Conservation (phyloP, 2,113 vertebrate genomes). For the Centropus unirufus region DNA sequence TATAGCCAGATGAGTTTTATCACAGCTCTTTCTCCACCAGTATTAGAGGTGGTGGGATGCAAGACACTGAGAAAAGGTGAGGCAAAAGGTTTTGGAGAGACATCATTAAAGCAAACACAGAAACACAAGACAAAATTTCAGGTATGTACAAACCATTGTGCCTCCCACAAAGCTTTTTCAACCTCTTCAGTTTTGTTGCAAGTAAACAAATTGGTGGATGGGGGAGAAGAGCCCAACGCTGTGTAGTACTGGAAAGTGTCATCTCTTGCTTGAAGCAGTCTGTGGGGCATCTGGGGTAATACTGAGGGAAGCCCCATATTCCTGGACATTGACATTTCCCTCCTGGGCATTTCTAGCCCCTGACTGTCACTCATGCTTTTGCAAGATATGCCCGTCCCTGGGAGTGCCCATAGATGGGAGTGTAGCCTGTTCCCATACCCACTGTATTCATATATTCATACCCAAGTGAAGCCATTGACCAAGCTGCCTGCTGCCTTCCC, state of each 20-base stretch:
- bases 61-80: not conserved
- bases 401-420: not conserved
- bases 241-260: not conserved
- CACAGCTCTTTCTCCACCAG: not conserved
- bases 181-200: not conserved
- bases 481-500: not conserved
- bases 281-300: not conserved
- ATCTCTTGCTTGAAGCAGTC: not conserved
- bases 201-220: not conserved
- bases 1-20: not conserved
- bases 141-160: not conserved
- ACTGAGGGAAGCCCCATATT: not conserved
- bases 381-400: not conserved
- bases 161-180: not conserved
- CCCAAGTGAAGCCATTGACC: not conserved
- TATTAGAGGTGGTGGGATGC: not conserved
- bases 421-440: not conserved
- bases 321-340: not conserved
- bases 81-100: not conserved
- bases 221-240: not conserved
- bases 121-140: not conserved
- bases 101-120: not conserved
- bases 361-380: not conserved
- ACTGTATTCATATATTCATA: not conserved
- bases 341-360: not conserved